Evolutionary conservation across 2,113 vertebrate species (phyloP).

Genomic region (Plestiodon gilberti): DNA sequence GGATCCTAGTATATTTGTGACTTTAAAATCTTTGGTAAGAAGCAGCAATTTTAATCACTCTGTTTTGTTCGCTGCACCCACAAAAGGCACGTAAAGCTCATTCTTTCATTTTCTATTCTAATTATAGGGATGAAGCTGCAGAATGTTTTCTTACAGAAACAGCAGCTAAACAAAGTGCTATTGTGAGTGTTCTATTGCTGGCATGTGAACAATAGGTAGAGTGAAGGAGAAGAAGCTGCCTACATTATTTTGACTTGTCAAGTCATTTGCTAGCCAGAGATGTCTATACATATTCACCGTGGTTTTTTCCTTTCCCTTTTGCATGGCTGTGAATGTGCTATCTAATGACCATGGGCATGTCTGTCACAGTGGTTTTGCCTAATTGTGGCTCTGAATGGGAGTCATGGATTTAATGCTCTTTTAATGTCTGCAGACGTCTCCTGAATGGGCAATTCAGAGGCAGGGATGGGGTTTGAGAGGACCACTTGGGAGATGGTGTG

Average conservation of each 20-base stretch:
- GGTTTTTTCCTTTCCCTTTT: neutral
- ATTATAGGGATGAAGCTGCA: neutral
- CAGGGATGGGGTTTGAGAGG: neutral
- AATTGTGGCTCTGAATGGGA: neutral
- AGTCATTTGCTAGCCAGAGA: neutral
- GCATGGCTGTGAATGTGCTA: constrained; percentile 2
- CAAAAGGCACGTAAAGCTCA: neutral
- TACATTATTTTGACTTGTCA: neutral
- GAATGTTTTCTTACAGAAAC: constrained; percentile 19
- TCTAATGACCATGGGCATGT: too few species aligned
- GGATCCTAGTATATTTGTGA: neutral
- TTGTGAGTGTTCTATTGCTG: constrained; percentile 22
- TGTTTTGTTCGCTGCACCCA: neutral
- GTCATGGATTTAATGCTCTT: neutral
- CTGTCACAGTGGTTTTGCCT: neutral
- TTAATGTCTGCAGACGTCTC: neutral
- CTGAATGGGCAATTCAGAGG: neutral
- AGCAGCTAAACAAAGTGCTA: constrained; percentile 10
- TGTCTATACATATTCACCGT: neutral
- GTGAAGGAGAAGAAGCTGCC: neutral
- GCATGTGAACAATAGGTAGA: neutral
- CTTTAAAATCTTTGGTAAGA: neutral
- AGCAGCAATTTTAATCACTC: neutral
- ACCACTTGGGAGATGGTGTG: neutral
- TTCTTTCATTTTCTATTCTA: constrained; percentile 14